phyloP scores from a whole-genome alignment of 2,797 vertebrate genomes.

The Cottoperca gobio region DNA sequence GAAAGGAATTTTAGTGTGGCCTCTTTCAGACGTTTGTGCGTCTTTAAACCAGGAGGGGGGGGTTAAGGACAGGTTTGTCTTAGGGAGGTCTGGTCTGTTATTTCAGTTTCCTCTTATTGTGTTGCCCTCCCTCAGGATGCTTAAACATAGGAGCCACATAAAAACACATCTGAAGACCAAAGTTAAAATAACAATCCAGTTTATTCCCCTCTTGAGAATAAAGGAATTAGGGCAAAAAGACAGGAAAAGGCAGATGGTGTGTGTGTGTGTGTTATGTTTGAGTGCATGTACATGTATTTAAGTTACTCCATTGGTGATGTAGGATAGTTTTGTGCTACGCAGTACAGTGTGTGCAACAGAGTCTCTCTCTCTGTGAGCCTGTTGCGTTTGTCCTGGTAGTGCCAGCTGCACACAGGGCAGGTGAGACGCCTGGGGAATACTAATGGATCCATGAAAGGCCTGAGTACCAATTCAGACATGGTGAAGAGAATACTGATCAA shows the following conservation, averaged over 20 bases:
- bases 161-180: slow-evolving; percentile 61
- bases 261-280: background rate
- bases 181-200: slow-evolving; percentile 66
- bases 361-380: slow-evolving; percentile 35
- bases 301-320: slow-evolving; percentile 1
- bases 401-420: slow-evolving; percentile 75
- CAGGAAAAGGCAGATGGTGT: slow-evolving; percentile 43
- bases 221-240: slow-evolving; percentile 53
- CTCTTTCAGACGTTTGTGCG: slow-evolving; percentile 17
- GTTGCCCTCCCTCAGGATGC: slow-evolving; percentile 64
- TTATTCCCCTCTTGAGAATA: slow-evolving; percentile 55
- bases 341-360: slow-evolving; percentile 18
- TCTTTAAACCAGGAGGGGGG: slow-evolving; percentile 36
- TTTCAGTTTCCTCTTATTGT: slow-evolving; percentile 81
- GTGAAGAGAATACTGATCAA: slow-evolving; percentile 74
- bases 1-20: slow-evolving; percentile 21
- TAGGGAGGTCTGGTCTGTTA: slow-evolving; percentile 41
- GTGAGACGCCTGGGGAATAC: slow-evolving; percentile 69
- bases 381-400: slow-evolving; percentile 56
- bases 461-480: slow-evolving; percentile 49
- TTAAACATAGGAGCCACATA: slow-evolving; percentile 54
- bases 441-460: slow-evolving; percentile 75
- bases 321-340: slow-evolving; percentile 6
- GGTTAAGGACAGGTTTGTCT: slow-evolving; percentile 43
- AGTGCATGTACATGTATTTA: slow-evolving; percentile 3